Percentiles rank a stretch among this genome's conserved stretches.
Evolutionary conservation across 2,113 vertebrate species (phyloP).

Genomic region (Pelodiscus sinensis): DNA sequence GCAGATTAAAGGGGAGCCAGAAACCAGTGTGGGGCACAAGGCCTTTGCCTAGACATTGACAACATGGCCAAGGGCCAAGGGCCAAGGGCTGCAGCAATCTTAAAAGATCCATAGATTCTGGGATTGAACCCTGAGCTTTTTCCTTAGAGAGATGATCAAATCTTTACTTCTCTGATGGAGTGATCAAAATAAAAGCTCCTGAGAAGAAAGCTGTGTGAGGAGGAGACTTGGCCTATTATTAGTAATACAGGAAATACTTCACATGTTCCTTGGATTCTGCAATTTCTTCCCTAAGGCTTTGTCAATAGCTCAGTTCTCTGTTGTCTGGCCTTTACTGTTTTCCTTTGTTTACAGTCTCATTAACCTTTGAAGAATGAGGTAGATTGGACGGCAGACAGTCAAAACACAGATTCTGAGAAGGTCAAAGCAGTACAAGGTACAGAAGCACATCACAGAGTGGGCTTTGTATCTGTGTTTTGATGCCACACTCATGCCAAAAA

Average conservation of each 20-base stretch:
- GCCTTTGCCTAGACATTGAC: not conserved
- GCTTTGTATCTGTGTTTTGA: not conserved
- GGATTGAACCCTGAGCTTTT: not conserved
- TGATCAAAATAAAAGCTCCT: not conserved
- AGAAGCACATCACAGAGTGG: not conserved
- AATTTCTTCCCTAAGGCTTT: not conserved
- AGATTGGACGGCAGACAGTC: constrained; percentile 8
- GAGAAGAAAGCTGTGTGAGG: not conserved
- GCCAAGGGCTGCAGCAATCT: not conserved
- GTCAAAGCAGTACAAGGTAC: not conserved
- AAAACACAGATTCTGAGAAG: constrained; percentile 26
- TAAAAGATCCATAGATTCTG: not conserved
- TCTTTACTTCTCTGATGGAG: not conserved
- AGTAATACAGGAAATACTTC: not conserved
- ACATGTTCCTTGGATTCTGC: not conserved
- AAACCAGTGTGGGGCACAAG: not conserved
- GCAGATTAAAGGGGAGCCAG: not conserved
- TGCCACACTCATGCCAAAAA: not conserved
- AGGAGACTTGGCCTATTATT: accelerated
- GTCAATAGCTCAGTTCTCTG: constrained; percentile 2
- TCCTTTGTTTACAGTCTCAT: constrained; percentile 40
- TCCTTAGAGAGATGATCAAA: not conserved
- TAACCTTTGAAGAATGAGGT: constrained; percentile 65
- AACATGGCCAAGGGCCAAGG: too few species aligned
- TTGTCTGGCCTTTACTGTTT: constrained; percentile 49